Conservation (phyloP, 2,113 vertebrate genomes). For the Seriola dumerili region DNA sequence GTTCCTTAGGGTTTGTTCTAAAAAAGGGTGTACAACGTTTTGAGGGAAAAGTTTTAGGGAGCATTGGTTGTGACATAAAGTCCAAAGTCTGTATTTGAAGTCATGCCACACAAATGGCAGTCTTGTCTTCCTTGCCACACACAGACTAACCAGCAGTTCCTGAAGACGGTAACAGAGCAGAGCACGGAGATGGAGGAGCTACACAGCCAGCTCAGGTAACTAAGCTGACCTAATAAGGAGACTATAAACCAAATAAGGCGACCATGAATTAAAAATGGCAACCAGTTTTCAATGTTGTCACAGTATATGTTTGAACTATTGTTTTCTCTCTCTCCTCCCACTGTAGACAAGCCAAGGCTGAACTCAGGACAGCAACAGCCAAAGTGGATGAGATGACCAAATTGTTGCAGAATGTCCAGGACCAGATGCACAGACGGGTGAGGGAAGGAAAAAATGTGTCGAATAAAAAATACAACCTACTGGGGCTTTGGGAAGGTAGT, state of each 20-base stretch:
- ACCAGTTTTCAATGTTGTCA: not conserved
- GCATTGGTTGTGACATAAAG: constrained; percentile 20
- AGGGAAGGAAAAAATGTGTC: not conserved
- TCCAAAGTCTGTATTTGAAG: constrained; percentile 20
- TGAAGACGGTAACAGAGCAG: constrained; percentile 90
- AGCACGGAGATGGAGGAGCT: constrained; percentile 88
- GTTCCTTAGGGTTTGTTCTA: constrained; percentile 12
- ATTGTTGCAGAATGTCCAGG: constrained; percentile 85
- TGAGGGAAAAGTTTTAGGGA: not conserved
- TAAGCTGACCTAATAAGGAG: not conserved
- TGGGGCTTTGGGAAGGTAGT: no score
- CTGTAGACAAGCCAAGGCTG: constrained; percentile 88
- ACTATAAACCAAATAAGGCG: not conserved
- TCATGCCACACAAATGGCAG: constrained; percentile 70
- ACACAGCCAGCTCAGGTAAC: constrained; percentile 90
- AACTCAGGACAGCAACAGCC: constrained; percentile 85
- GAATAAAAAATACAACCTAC: not conserved
- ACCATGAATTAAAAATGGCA: not conserved
- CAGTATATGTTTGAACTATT: not conserved
- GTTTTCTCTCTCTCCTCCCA: not conserved
- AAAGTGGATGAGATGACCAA: constrained; percentile 91
- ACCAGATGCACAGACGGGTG: constrained; percentile 90
- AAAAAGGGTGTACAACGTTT: constrained; percentile 16
- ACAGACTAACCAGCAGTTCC: constrained; percentile 91
- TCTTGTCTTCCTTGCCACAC: constrained; percentile 80